Evolutionary conservation across 2,888 invertebrate species (phyloP), one percentile per base, ranked within the genome.

Genomic region (Caenorhabditis angaria): DNA sequence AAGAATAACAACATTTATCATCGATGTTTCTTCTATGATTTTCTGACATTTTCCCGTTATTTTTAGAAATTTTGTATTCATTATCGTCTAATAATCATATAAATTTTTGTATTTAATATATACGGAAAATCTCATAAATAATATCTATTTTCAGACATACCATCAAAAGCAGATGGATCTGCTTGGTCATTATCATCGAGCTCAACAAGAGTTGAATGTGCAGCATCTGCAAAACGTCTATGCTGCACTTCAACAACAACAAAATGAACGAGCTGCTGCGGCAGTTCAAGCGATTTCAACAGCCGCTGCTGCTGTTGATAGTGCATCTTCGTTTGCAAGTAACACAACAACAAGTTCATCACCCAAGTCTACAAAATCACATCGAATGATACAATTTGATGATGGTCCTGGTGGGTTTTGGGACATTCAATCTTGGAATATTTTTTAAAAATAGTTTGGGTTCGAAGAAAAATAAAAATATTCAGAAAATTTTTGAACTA

Each of bases 91-190:
- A n/a, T n/a, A n/a, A n/a, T n/a, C n/a, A n/a, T n/a, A n/a, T n/a
- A n/a, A n/a, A n/a, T n/a, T n/a, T n/a, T n/a, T n/a, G n/a, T n/a
- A n/a, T n/a, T n/a, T 32, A 32, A 5, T 10, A 32, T 32, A 5
- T 8, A 32, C 32, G 5, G 10, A 32, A 8, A 32, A 32, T 32
- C 5, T 32, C 32, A 32, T 32, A 14, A 24, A 24, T 25, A 53
- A 20, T n/a, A n/a, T 50, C 22, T 8, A 50, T 55, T 82, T 77
- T 67, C 80, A 82, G 80, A 68, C 75, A 57, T 77, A 78, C 57
- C 76, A 76, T 29, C 80, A 81, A 60, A 83, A 85, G 73, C 84
- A 85, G 63, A 81, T 81, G 68, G 84, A 84, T 66, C 73, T 86
- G n/a, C 65, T 85, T 20, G 74, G 76, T 20, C 77, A 77, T 55